Evolutionary conservation across 2,888 invertebrate species (phyloP).

Genomic region (Tholera decimalis): DNA sequence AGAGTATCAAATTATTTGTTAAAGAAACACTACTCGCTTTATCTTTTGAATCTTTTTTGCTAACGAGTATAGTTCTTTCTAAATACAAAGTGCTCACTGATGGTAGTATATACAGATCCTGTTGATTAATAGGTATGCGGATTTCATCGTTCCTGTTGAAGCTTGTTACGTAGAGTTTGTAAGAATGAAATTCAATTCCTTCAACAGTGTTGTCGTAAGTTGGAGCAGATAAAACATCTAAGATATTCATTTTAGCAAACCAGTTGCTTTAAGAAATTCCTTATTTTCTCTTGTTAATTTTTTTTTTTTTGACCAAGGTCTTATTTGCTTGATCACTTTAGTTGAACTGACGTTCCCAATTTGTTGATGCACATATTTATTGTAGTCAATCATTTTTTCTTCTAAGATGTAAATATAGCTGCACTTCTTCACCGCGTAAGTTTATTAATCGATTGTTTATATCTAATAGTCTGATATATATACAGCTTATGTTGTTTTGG

Average conservation of each 20-base stretch:
- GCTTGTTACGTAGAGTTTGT: neutral
- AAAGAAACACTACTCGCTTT: neutral
- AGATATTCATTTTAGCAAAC: constrained; percentile 2
- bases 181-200: neutral
- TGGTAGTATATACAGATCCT: constrained; percentile 1
- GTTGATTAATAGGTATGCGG: constrained; percentile 13
- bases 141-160: too few species aligned
- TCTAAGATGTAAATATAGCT: too few species aligned
- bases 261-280: neutral
- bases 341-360: neutral
- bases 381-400: too few species aligned
- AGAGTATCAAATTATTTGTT: neutral
- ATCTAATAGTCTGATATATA: too few species aligned
- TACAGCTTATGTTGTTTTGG: too few species aligned
- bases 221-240: neutral
- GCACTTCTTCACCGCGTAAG: too few species aligned
- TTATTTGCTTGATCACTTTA: neutral
- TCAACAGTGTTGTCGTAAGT: neutral
- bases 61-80: neutral
- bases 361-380: too few species aligned
- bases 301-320: neutral
- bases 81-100: constrained; percentile 2
- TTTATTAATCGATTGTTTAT: too few species aligned
- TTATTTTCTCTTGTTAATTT: neutral
- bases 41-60: neutral